Evolutionary conservation across 2,113 vertebrate genomes (phyloP).

Genomic region (Antigone vipio): DNA sequence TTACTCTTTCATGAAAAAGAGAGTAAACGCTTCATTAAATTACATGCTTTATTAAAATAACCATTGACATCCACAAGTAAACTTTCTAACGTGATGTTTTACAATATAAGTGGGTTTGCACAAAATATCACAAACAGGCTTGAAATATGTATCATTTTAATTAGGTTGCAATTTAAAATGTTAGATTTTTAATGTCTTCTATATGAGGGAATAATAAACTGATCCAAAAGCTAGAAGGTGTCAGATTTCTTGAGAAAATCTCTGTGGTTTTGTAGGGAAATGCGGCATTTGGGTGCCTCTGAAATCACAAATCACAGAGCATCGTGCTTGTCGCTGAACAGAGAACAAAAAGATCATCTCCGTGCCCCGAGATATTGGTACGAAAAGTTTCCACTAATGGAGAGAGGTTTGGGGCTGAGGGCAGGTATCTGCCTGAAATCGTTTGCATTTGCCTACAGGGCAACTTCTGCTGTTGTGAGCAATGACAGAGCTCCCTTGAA

Average conservation of each 20-base stretch:
- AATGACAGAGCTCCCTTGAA: neutral
- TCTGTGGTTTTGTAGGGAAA: neutral
- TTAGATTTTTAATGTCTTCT: neutral
- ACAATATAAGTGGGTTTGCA: neutral
- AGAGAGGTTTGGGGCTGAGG: neutral
- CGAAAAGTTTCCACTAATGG: neutral
- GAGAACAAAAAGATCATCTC: neutral
- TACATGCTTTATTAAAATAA: neutral
- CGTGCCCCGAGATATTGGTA: neutral
- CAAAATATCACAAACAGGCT: neutral
- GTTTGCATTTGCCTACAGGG: neutral
- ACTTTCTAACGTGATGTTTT: neutral
- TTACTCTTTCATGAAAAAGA: conserved; percentile 3
- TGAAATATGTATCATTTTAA: neutral
- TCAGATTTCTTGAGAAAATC: neutral
- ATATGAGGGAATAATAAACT: neutral
- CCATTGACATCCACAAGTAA: neutral
- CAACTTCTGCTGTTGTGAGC: neutral
- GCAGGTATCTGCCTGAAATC: neutral
- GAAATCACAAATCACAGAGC: neutral
- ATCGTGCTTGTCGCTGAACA: neutral
- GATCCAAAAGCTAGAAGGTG: neutral
- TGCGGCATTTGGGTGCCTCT: neutral
- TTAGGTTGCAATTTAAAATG: neutral
- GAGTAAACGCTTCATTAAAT: conserved; percentile 15